Conservation (phyloP, 2,888 invertebrate genomes). For the Achlya flavicornis region DNA sequence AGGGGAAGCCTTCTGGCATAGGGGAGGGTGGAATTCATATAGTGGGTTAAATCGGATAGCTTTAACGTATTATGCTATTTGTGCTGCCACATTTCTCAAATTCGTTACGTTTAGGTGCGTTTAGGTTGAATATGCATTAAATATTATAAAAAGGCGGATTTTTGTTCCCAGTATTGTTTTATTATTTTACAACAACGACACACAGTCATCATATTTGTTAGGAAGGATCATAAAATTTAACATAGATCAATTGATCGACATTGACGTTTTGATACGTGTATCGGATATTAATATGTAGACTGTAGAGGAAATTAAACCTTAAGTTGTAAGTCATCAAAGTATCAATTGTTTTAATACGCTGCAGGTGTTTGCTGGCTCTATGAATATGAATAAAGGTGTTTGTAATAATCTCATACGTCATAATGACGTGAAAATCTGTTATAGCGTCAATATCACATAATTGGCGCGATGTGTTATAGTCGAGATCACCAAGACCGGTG, state of each 20-base stretch:
- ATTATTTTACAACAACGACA: too few species aligned
- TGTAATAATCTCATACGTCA: conserved; percentile 29
- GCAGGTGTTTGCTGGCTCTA: conserved; percentile 7
- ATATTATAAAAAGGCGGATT: too few species aligned
- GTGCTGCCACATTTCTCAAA: too few species aligned
- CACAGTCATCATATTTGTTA: too few species aligned
- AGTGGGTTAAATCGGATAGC: too few species aligned
- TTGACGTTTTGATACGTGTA: conserved; percentile 39
- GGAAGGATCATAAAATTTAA: too few species aligned
- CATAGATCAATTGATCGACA: conserved; percentile 28
- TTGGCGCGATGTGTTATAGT: not conserved
- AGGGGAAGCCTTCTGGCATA: too few species aligned
- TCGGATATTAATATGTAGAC: conserved; percentile 23
- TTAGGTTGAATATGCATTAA: too few species aligned
- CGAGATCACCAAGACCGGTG: not conserved
- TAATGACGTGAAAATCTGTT: conserved; percentile 32
- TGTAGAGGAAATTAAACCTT: not conserved
- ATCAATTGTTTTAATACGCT: not conserved
- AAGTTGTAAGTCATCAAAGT: not conserved
- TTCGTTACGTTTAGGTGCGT: too few species aligned
- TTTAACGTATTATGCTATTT: too few species aligned
- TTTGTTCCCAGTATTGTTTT: too few species aligned
- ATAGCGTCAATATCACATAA: conserved; percentile 23
- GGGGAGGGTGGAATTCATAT: too few species aligned
- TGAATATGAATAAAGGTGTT: conserved; percentile 33